These are phyloP conservation scores for Ariolimax columbianus DNA, from an alignment of 2,888 invertebrate genomes.

Conservation along the genomic window DNA sequence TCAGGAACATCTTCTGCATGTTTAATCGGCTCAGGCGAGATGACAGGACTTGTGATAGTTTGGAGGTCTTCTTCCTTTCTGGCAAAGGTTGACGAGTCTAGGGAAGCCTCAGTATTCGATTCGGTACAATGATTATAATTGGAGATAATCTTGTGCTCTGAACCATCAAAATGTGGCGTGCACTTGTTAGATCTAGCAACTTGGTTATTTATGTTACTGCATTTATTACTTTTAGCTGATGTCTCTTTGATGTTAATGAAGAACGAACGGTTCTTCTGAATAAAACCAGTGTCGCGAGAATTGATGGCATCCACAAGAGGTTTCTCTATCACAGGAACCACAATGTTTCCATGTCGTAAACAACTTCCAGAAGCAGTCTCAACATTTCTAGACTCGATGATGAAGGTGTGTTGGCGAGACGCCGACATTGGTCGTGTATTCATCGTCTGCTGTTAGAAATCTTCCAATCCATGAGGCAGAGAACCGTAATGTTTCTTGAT, in stretches of 20 bases:
- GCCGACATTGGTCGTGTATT: slow-evolving; percentile 9
- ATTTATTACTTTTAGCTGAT: neutral
- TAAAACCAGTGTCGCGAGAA: neutral
- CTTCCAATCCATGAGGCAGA: neutral
- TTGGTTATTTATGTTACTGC: neutral
- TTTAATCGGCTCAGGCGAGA: too few relatives aligned
- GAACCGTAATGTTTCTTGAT: neutral
- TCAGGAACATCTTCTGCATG: too few relatives aligned
- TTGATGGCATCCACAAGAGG: neutral
- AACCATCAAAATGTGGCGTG: too few relatives aligned
- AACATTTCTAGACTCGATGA: slow-evolving; percentile 57
- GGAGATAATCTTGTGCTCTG: too few relatives aligned
- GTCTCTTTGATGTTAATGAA: neutral
- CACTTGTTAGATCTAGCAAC: neutral
- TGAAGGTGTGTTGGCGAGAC: slow-evolving; percentile 59
- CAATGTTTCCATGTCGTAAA: slow-evolving; percentile 53
- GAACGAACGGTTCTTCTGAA: neutral
- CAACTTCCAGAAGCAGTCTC: slow-evolving; percentile 35
- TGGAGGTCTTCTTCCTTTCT: too few relatives aligned
- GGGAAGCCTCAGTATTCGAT: too few relatives aligned
- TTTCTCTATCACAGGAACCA: slow-evolving; percentile 51
- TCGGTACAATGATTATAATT: too few relatives aligned
- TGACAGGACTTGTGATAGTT: too few relatives aligned
- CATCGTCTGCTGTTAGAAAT: slow-evolving; percentile 9
- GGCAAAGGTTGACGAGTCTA: too few relatives aligned